phyloP scores from a whole-genome alignment of 2,797 vertebrate species.

The Micropoecilia bifurca region DNA sequence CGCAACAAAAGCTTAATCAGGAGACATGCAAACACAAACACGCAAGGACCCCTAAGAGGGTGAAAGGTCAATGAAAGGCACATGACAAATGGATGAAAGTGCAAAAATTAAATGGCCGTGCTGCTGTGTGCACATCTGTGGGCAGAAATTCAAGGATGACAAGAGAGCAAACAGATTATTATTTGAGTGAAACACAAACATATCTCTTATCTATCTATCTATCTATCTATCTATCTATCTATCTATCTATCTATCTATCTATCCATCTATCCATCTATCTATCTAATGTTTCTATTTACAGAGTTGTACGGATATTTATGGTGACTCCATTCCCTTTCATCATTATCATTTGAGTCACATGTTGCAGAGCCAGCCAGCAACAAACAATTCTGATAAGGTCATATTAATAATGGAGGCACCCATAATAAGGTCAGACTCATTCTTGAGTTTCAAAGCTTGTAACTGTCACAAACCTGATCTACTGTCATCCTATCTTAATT shows the following conservation, averaged over 20 bases:
- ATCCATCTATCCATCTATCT: slow-evolving; percentile 29
- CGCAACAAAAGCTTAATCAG: slow-evolving; percentile 40
- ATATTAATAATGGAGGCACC: slow-evolving; percentile 64
- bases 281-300: slow-evolving; percentile 2
- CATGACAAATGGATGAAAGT: slow-evolving; percentile 33
- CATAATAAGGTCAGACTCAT: slow-evolving; percentile 62
- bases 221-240: slow-evolving; percentile 5
- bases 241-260: neutral
- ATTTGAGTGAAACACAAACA: slow-evolving; percentile 11
- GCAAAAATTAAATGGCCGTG: slow-evolving; percentile 41
- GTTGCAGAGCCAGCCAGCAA: slow-evolving; percentile 51
- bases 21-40: slow-evolving; percentile 72
- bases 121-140: slow-evolving; percentile 43
- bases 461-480: slow-evolving; percentile 45
- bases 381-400: slow-evolving; percentile 72
- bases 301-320: slow-evolving; percentile 35
- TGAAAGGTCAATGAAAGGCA: slow-evolving; percentile 58
- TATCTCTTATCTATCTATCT: slow-evolving; percentile 23
- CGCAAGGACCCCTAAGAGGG: slow-evolving; percentile 61
- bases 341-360: slow-evolving; percentile 60
- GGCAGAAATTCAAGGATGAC: slow-evolving; percentile 28
- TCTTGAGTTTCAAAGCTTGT: slow-evolving; percentile 51
- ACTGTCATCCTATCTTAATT: slow-evolving; percentile 47
- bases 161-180: slow-evolving; percentile 45
- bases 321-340: slow-evolving; percentile 40